A percentile compares a stretch with the other conserved stretches of the same genome.
Conservation (phyloP, 2,797 vertebrate genomes). For the Phoeniculus purpureus region DNA sequence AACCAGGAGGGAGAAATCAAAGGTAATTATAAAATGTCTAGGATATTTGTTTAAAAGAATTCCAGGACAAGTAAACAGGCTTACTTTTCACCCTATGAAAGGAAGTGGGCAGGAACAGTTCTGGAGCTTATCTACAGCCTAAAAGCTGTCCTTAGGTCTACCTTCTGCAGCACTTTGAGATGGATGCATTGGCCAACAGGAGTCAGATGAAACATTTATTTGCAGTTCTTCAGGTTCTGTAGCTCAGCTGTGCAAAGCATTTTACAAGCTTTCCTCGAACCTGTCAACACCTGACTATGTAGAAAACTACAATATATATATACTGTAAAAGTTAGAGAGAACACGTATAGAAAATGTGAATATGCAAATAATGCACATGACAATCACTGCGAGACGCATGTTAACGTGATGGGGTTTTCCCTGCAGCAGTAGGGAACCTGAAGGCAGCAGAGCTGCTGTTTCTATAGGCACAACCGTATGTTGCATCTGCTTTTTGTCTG, state of each 20-base stretch:
- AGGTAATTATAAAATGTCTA: background rate
- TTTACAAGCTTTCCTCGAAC: background rate
- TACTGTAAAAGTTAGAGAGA: background rate
- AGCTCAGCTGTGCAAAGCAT: background rate
- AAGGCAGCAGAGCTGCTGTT: background rate
- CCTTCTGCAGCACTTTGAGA: background rate
- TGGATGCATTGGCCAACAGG: background rate
- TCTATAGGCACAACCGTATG: background rate
- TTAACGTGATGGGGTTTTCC: background rate
- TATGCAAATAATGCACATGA: background rate
- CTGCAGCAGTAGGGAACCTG: background rate
- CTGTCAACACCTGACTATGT: background rate
- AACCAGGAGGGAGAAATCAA: background rate
- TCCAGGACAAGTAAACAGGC: background rate
- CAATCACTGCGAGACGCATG: background rate
- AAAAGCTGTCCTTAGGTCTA: background rate
- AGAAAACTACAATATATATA: background rate
- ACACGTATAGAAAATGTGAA: background rate
- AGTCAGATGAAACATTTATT: background rate
- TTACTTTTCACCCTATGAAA: background rate
- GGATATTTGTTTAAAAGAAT: background rate
- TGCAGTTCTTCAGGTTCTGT: background rate
- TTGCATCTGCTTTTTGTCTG: background rate
- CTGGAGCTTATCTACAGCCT: background rate
- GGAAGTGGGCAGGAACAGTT: background rate